Evolutionary conservation across 2,888 invertebrate genomes (phyloP).

Genomic region (Erpobdella octoculata): DNA sequence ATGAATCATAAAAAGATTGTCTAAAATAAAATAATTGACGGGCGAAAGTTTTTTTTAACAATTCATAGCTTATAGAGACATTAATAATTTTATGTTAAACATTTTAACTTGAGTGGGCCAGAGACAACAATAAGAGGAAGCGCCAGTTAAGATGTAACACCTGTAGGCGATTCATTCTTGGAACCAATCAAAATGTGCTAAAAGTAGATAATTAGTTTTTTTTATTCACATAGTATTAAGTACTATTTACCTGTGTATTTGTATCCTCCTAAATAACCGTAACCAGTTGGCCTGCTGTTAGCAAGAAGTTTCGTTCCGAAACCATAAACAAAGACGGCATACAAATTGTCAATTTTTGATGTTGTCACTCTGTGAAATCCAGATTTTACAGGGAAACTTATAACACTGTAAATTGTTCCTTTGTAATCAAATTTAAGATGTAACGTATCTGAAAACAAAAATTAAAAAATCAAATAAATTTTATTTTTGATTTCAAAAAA

Average conservation of each 20-base stretch:
- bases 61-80: too few species aligned
- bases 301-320: neutral
- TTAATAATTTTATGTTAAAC: too few species aligned
- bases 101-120: too few species aligned
- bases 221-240: neutral
- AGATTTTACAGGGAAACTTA: neutral
- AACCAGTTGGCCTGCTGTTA: neutral
- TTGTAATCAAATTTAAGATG: neutral
- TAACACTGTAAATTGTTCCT: neutral
- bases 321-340: slow-evolving; percentile 23
- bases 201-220: too few species aligned
- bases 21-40: too few species aligned
- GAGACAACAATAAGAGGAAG: too few species aligned
- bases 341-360: neutral
- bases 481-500: neutral
- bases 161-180: too few species aligned
- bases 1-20: too few species aligned
- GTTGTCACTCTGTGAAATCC: slow-evolving; percentile 22
- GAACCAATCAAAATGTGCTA: too few species aligned
- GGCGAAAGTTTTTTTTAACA: too few species aligned
- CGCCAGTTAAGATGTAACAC: too few species aligned
- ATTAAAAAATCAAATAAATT: neutral
- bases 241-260: neutral
- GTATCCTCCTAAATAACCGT: slow-evolving; percentile 26
- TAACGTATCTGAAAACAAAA: neutral